Conservation (phyloP, 1,140 invertebrate genomes). For the Aphaenogaster ashmeadi region DNA sequence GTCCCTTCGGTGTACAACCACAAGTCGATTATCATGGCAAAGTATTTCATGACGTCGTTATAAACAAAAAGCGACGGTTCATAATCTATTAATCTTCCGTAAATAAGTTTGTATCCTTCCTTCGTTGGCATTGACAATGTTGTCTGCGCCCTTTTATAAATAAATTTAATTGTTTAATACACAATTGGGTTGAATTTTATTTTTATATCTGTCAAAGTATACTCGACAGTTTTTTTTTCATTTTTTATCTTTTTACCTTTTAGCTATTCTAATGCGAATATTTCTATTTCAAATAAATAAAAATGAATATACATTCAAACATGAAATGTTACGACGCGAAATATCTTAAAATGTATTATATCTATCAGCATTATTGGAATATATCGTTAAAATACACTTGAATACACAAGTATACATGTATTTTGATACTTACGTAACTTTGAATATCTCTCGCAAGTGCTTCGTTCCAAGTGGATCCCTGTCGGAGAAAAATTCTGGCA, state of each 20-base stretch:
- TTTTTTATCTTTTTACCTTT: neutral
- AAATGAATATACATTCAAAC: neutral
- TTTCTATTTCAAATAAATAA: neutral
- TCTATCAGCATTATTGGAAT: neutral
- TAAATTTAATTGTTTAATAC: neutral
- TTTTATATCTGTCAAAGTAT: neutral
- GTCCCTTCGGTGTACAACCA: slow-evolving; percentile 88
- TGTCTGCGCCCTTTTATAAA: slow-evolving; percentile 54
- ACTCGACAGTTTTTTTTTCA: neutral
- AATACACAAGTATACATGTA: neutral
- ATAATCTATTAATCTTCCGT: slow-evolving; percentile 86
- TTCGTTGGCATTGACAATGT: slow-evolving; percentile 84
- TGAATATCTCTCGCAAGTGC: slow-evolving; percentile 84
- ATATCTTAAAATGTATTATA: neutral
- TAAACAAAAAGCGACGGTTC: slow-evolving; percentile 89
- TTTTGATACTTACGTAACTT: slow-evolving; percentile 84
- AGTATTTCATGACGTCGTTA: slow-evolving; percentile 84
- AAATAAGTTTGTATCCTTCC: slow-evolving; percentile 88
- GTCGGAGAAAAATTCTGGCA: slow-evolving; percentile 88
- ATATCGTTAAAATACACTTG: neutral
- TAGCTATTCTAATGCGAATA: neutral
- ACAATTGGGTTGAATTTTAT: neutral
- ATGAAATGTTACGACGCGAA: neutral
- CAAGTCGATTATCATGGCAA: slow-evolving; percentile 89
- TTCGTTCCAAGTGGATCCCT: slow-evolving; percentile 85